phyloP scores from a whole-genome alignment of 2,113 vertebrate species.

The Petroica traversi region DNA sequence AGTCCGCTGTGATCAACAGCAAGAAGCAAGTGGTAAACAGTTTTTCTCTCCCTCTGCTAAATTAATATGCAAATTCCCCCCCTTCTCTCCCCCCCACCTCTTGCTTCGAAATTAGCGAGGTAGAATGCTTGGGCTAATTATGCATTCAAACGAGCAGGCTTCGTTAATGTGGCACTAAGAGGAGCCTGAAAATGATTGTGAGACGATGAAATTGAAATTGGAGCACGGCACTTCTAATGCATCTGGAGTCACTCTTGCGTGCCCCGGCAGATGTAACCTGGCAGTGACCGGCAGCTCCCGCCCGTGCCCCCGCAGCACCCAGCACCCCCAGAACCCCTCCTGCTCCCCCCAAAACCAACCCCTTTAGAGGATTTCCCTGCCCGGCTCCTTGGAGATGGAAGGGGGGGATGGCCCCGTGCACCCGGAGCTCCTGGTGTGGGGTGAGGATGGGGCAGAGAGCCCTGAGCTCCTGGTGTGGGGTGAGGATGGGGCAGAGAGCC shows the following conservation, averaged over 20 bases:
- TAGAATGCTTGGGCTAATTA: slow-evolving; percentile 98
- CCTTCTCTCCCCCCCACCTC: not conserved
- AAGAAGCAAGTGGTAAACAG: slow-evolving; percentile 78
- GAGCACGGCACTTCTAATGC: slow-evolving; percentile 76
- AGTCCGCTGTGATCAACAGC: slow-evolving; percentile 76
- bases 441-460: accelerated
- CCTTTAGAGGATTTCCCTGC: accelerated
- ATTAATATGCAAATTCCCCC: slow-evolving; percentile 94
- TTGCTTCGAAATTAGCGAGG: slow-evolving; percentile 97
- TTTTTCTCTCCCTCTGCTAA: slow-evolving; percentile 85
- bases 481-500: no score
- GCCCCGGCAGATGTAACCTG: slow-evolving; percentile 85
- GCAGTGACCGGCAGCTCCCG: slow-evolving; percentile 65
- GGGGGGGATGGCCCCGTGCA: no score
- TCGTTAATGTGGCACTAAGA: slow-evolving; percentile 92
- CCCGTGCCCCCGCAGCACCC: not conserved
- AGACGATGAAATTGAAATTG: slow-evolving; percentile 90
- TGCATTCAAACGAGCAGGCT: slow-evolving; percentile 97
- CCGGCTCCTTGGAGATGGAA: accelerated
- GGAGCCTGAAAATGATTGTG: slow-evolving; percentile 90
- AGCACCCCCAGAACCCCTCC: not conserved
- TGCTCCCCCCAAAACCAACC: not conserved
- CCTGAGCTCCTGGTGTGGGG: no score
- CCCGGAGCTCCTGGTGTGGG: not conserved
- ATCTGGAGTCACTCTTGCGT: slow-evolving; percentile 85